phyloP scores from a whole-genome alignment of 2,797 vertebrate genomes.

The Percopsis omiscomaycus region DNA sequence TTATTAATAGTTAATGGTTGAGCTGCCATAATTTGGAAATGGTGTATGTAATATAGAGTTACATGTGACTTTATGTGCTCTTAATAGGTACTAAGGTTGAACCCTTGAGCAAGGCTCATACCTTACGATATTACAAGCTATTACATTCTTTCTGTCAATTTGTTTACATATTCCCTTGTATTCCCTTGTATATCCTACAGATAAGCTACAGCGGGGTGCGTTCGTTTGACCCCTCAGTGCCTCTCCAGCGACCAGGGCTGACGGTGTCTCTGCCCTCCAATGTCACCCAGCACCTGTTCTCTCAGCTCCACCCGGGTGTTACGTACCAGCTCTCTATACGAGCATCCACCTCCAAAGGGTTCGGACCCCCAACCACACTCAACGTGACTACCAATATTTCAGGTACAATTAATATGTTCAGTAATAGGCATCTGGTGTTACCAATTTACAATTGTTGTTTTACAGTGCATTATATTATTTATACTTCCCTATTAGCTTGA shows the following conservation, averaged over 20 bases:
- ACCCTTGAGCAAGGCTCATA: conserved; percentile 4
- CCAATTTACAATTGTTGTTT: background rate
- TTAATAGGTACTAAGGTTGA: conserved; percentile 9
- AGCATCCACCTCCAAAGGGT: conserved; percentile 94
- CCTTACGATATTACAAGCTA: background rate
- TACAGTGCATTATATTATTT: too few relatives aligned
- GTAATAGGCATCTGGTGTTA: background rate
- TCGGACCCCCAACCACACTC: conserved; percentile 87
- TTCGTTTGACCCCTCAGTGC: conserved; percentile 94
- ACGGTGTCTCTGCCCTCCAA: conserved; percentile 91
- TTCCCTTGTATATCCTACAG: conserved; percentile 65
- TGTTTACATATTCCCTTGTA: background rate
- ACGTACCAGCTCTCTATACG: conserved; percentile 95
- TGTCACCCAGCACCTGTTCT: conserved; percentile 88
- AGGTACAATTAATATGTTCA: conserved; percentile 70
- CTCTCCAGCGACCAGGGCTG: conserved; percentile 86
- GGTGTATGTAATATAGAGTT: background rate
- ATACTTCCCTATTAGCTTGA: background rate
- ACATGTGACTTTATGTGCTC: background rate
- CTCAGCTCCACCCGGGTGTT: conserved; percentile 92
- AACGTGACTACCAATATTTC: conserved; percentile 99
- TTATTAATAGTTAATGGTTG: too few relatives aligned
- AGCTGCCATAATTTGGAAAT: too few relatives aligned
- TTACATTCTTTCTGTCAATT: too few relatives aligned
- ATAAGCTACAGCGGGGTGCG: conserved; percentile 91